Evolutionary conservation across 1,140 invertebrate genomes (phyloP).

Genomic region (Aphelinus certus): DNA sequence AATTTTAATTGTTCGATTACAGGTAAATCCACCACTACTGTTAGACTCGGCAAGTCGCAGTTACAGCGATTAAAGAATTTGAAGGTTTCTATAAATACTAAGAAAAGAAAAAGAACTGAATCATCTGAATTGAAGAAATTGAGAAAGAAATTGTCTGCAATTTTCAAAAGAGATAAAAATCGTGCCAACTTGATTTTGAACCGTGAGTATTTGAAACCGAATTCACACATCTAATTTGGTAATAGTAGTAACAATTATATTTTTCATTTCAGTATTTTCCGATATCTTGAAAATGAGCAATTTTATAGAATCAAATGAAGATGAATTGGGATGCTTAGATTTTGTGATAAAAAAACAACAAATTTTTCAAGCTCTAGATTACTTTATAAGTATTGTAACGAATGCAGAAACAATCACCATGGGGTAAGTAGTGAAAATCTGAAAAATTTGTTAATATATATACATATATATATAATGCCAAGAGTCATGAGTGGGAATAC

Average conservation of each 20-base stretch:
- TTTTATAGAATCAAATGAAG: background rate
- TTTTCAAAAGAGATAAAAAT: background rate
- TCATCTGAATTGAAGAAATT: background rate
- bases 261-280: slow-evolving; percentile 1
- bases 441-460: too few relatives aligned
- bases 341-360: background rate
- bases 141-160: background rate
- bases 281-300: background rate
- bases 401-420: background rate
- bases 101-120: too few relatives aligned
- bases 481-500: too few relatives aligned
- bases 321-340: background rate
- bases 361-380: background rate
- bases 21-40: too few relatives aligned
- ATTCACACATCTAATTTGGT: background rate
- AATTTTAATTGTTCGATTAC: too few relatives aligned
- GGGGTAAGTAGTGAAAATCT: too few relatives aligned
- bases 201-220: background rate
- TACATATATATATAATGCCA: too few relatives aligned
- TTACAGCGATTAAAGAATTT: too few relatives aligned
- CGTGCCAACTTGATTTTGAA: background rate
- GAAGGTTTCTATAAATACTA: too few relatives aligned
- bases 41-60: too few relatives aligned
- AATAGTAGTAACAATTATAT: background rate
- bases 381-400: background rate